These are phyloP conservation scores for Siphamia tubifer DNA, from an alignment of 2,113 vertebrate genomes.

Conservation along the genomic window DNA sequence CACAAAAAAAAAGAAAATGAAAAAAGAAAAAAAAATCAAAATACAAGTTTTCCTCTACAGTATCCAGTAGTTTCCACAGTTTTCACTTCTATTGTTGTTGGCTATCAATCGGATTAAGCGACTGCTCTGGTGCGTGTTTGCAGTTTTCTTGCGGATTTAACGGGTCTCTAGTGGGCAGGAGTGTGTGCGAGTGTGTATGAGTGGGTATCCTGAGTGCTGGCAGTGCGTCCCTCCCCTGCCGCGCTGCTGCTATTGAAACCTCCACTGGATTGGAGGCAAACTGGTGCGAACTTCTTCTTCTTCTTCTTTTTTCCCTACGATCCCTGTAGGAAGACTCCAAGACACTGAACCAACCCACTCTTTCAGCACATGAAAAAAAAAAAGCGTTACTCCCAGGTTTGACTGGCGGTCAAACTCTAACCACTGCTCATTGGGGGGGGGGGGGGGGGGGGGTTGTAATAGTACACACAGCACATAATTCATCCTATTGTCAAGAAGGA, in stretches of 20 bases:
- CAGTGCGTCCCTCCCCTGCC: slow-evolving; percentile 76
- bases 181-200: slow-evolving; percentile 35
- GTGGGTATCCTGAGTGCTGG: slow-evolving; percentile 71
- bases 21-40: slow-evolving; percentile 16
- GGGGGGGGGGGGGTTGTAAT: too few species aligned
- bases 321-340: slow-evolving; percentile 58
- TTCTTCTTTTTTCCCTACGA: slow-evolving; percentile 34
- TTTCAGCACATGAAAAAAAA: slow-evolving; percentile 24
- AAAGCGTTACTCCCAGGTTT: slow-evolving; percentile 24
- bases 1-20: too few species aligned
- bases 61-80: slow-evolving; percentile 64
- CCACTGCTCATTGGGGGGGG: background rate
- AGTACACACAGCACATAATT: background rate
- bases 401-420: slow-evolving; percentile 21
- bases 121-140: slow-evolving; percentile 57
- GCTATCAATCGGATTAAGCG: slow-evolving; percentile 59
- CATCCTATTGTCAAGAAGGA: background rate
- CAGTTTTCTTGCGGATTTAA: slow-evolving; percentile 68
- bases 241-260: slow-evolving; percentile 77
- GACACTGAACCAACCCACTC: slow-evolving; percentile 75
- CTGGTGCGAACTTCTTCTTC: slow-evolving; percentile 69
- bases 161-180: slow-evolving; percentile 66
- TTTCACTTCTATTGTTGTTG: slow-evolving; percentile 45
- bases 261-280: slow-evolving; percentile 73
- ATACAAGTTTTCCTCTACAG: slow-evolving; percentile 60